phyloP scores from a whole-genome alignment of 2,113 vertebrate species.

The Dipodomys merriami region DNA sequence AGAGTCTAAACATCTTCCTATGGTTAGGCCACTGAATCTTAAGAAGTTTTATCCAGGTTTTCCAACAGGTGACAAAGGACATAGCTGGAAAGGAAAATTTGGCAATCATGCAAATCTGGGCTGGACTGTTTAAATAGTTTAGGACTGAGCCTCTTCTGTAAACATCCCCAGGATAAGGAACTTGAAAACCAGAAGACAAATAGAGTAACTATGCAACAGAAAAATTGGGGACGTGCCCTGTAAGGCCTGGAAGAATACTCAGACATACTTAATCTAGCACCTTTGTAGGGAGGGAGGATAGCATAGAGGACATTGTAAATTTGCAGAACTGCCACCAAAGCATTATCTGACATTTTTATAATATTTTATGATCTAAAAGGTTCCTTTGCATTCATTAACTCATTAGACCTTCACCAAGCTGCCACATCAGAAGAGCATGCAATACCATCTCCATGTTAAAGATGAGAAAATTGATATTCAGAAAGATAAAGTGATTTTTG shows the following conservation, averaged over 20 bases:
- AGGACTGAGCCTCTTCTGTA: neutral
- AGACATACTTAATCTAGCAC: neutral
- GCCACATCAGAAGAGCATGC: conserved; percentile 33
- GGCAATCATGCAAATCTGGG: neutral
- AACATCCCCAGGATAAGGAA: too few relatives aligned
- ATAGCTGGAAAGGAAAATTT: neutral
- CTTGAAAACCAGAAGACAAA: neutral
- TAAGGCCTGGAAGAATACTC: neutral
- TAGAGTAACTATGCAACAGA: neutral
- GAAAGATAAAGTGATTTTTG: conserved; percentile 58
- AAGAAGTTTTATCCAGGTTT: neutral
- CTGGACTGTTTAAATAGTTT: neutral
- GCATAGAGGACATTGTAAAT: conserved; percentile 20
- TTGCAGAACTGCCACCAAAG: conserved; percentile 36
- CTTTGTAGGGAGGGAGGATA: neutral
- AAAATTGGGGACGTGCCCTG: neutral
- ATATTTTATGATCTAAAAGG: conserved; percentile 60
- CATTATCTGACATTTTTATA: conserved; percentile 43
- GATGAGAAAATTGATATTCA: conserved; percentile 66
- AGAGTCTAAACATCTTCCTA: neutral
- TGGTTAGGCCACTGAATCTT: neutral
- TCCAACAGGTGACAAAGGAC: neutral
- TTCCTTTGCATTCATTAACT: conserved; percentile 67
- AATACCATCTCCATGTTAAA: conserved; percentile 46
- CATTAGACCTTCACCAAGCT: conserved; percentile 70